These are phyloP conservation scores for Neodon shergylaensis DNA, from an alignment of 2,113 vertebrate genomes.

Conservation along the genomic window DNA sequence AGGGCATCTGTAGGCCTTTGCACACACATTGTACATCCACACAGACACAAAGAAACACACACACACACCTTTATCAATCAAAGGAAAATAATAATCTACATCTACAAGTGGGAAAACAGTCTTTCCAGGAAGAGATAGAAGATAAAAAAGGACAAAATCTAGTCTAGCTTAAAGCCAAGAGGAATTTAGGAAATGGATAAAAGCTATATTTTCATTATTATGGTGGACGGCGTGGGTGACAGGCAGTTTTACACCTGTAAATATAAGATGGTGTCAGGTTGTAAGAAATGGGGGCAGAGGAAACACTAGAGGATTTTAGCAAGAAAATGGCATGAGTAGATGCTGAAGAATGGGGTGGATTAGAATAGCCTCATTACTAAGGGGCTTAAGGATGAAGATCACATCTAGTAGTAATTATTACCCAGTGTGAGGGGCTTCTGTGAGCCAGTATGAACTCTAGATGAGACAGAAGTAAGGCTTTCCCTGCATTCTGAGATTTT, in stretches of 20 bases:
- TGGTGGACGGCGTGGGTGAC: background rate
- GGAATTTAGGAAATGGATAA: background rate
- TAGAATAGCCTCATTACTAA: background rate
- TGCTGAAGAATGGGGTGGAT: background rate
- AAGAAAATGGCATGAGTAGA: background rate
- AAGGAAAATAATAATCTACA: background rate
- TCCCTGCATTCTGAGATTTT: background rate
- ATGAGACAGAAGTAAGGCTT: background rate
- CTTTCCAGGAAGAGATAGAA: background rate
- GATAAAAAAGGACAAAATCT: background rate
- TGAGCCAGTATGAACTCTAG: background rate
- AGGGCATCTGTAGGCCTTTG: background rate
- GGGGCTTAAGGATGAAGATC: background rate
- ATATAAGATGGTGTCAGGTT: background rate
- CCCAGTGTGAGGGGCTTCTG: background rate
- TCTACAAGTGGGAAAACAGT: background rate
- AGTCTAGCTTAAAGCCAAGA: background rate
- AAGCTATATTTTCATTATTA: background rate
- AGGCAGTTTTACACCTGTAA: background rate
- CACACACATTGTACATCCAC: background rate
- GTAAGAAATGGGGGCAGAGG: background rate
- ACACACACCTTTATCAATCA: background rate
- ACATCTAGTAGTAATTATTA: background rate
- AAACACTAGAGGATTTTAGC: background rate
- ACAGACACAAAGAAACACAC: background rate